phyloP scores from a whole-genome alignment of 2,888 invertebrate species.

The Pinctada fucata region DNA sequence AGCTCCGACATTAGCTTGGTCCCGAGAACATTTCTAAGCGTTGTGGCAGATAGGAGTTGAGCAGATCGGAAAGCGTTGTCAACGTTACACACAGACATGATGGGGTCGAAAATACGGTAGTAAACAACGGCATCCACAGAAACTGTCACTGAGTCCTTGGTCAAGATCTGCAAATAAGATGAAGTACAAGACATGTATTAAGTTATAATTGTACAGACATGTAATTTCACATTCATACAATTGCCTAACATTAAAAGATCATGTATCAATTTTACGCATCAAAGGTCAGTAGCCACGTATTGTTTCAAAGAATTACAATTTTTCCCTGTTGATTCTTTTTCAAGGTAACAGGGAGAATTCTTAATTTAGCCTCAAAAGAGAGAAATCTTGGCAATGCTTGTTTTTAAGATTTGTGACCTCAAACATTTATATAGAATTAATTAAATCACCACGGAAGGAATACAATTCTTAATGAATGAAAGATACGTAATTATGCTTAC shows the following conservation, averaged over 20 bases:
- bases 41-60: slow-evolving; percentile 71
- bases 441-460: too few species aligned
- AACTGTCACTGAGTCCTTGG: slow-evolving; percentile 74
- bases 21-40: slow-evolving; percentile 71
- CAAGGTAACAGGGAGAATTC: too few species aligned
- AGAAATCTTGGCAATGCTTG: too few species aligned
- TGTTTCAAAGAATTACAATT: too few species aligned
- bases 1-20: slow-evolving; percentile 70
- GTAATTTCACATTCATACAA: background rate
- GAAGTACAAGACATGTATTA: background rate
- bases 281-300: background rate
- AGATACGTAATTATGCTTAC: slow-evolving; percentile 43
- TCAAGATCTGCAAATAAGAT: slow-evolving; percentile 65
- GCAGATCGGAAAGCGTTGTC: slow-evolving; percentile 70
- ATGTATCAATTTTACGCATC: too few species aligned
- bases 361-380: too few species aligned
- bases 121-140: slow-evolving; percentile 75
- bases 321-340: too few species aligned
- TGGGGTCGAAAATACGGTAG: slow-evolving; percentile 71
- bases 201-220: background rate
- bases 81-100: slow-evolving; percentile 71
- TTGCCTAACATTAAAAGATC: too few species aligned
- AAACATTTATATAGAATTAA: too few species aligned
- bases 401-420: too few species aligned
- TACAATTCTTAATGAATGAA: too few species aligned